A percentile compares a stretch with the other conserved stretches of the same genome.
These are phyloP conservation scores for Drosophila pallidifrons DNA, from an alignment of 1,140 invertebrate genomes.

Conservation along the genomic window DNA sequence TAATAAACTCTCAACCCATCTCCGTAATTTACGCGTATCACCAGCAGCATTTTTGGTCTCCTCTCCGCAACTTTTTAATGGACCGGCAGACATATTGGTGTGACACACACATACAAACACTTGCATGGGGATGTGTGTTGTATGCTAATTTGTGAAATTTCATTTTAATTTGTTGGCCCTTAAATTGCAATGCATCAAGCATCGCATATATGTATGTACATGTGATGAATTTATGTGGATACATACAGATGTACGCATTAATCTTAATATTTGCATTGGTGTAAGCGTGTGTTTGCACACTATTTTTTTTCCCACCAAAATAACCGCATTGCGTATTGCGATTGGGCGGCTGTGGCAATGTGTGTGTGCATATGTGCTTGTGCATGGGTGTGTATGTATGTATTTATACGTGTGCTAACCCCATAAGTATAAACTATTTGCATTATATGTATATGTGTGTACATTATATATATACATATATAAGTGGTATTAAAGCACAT, in stretches of 20 bases:
- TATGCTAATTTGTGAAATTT: conserved; percentile 12
- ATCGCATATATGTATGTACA: too few relatives aligned
- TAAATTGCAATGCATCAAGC: neutral
- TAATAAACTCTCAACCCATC: neutral
- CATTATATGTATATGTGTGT: neutral
- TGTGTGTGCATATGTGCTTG: neutral
- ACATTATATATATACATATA: neutral
- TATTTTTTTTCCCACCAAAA: conserved; percentile 51
- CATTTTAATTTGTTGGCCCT: neutral
- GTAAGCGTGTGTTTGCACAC: neutral
- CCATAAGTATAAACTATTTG: conserved; percentile 6
- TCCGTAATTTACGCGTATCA: too few relatives aligned
- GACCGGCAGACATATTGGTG: conserved; percentile 47
- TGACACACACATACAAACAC: neutral
- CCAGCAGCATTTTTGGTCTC: neutral
- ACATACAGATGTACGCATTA: neutral
- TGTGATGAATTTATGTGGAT: neutral
- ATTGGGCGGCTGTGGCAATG: conserved; percentile 25
- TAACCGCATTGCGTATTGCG: conserved; percentile 28
- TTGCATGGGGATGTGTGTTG: neutral
- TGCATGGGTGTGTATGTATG: neutral
- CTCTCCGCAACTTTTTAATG: neutral
- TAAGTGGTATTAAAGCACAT: neutral
- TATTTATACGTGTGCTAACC: conserved; percentile 2
- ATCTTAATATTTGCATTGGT: too few relatives aligned